These are phyloP conservation scores for Coptotermes formosanus DNA, from an alignment of 1,140 invertebrate genomes.

Conservation along the genomic window DNA sequence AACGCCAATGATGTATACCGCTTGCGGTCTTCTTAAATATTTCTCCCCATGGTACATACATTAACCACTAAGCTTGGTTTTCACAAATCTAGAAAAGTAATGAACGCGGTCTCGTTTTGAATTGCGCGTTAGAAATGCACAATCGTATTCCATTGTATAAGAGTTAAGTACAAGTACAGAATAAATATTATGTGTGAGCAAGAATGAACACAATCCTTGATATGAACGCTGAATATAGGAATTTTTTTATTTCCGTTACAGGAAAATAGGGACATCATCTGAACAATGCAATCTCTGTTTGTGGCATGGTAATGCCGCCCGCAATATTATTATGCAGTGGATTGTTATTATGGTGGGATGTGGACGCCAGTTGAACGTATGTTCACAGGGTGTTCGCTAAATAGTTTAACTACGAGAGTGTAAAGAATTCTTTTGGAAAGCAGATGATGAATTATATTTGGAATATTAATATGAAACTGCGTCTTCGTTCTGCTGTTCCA, in stretches of 20 bases:
- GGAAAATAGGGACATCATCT: background rate
- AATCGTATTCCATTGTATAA: background rate
- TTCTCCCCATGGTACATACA: too few species aligned
- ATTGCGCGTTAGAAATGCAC: background rate
- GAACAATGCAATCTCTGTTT: conserved; percentile 12
- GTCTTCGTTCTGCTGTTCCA: too few species aligned
- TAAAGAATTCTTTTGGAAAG: background rate
- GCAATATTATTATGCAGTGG: background rate
- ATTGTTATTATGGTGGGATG: conserved; percentile 8
- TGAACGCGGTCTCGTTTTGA: too few species aligned
- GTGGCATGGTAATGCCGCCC: conserved; percentile 5
- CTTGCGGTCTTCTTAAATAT: too few species aligned
- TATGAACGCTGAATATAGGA: background rate
- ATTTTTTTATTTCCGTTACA: background rate
- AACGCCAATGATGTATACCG: too few species aligned
- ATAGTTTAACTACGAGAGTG: background rate
- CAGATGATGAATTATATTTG: too few species aligned
- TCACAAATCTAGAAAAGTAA: too few species aligned
- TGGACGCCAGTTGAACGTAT: background rate
- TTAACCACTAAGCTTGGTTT: too few species aligned
- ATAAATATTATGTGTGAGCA: background rate
- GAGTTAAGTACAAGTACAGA: background rate
- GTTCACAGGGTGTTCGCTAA: conserved; percentile 3
- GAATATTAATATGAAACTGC: too few species aligned
- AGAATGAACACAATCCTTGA: background rate